Evolutionary conservation across 2,113 vertebrate genomes (phyloP), one percentile per base, ranked within the genome.

Genomic region (Chamaetylas fuelleborni): DNA sequence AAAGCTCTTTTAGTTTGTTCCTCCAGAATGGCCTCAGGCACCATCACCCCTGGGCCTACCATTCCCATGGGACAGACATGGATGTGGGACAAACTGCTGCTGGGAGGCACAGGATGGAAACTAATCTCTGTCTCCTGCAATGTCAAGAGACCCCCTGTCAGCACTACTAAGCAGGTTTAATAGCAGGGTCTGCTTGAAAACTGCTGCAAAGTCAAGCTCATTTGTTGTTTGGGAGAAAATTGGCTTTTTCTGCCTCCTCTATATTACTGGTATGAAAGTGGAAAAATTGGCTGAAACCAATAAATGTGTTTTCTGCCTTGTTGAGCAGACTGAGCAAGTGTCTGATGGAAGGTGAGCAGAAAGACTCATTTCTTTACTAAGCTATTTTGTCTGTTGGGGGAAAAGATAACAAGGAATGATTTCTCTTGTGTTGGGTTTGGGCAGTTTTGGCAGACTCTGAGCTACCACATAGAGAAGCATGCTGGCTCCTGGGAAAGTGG

Each of bases 71-170:
- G 53, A 51, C 38, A 65, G 67, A 53, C 56, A 25, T 0, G 4
- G 26, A 28, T 64, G 58, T n/a, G 33, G 38, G 69, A 86, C 19
- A 45, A n/a, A 58, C 0, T n/a, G 0, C 20, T 81, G 38, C 56
- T 4, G 4, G 33, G 38, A 42, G 19, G 34, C 31, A 62, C 14
- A 19, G 38, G 18, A 24, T 47, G 51, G 36, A 72, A 81, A 17
- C 11, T 80, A 40, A 36, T 51, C 51, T 23, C 47, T 23, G 20
- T 7, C n/a, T 79, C 11, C 25, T 40, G 33, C 19, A 38, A 6
- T 24, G 54, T 58, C n/a, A 62, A 69, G 42, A 50, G 11, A 45
- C 62, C 42, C 51, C 28, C 28, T 67, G 13, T 33, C 54, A 80
- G 40, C 56, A 24, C 31, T 29, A 9, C 8, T 57, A 33, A 56